A percentile compares a stretch with the other conserved stretches of the same genome.
Evolutionary conservation across 2,113 vertebrate genomes (phyloP).

Genomic region (Amphilophus citrinellus): DNA sequence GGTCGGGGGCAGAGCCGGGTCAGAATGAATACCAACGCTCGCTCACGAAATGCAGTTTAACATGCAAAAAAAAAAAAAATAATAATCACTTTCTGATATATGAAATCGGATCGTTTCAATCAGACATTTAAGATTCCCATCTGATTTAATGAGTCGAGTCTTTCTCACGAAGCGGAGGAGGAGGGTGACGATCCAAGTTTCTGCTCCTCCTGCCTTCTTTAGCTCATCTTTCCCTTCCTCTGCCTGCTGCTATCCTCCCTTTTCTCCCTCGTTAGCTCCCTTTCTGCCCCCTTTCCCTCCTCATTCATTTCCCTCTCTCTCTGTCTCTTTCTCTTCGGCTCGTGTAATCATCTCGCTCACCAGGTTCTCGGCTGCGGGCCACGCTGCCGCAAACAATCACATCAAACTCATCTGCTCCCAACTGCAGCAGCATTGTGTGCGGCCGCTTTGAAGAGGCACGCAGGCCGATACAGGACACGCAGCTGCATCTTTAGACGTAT

Average conservation of each 20-base stretch:
- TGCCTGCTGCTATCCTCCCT: not conserved
- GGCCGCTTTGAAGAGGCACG: conserved; percentile 15
- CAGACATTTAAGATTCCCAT: not conserved
- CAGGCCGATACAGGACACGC: not conserved
- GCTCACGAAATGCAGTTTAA: not conserved
- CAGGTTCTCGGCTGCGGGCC: conserved; percentile 67
- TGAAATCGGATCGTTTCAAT: not conserved
- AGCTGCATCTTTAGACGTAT: not conserved
- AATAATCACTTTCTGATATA: not conserved
- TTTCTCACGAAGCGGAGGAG: not conserved
- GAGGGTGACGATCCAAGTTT: not conserved
- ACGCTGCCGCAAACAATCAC: conserved; percentile 74
- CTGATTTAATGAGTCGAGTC: not conserved
- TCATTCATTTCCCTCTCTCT: conserved; percentile 28
- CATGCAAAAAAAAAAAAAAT: not conserved
- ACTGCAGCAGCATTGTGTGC: conserved; percentile 61
- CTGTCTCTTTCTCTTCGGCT: conserved; percentile 78
- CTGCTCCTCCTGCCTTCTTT: conserved; percentile 37
- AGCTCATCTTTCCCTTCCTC: conserved; percentile 18
- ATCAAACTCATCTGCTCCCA: conserved; percentile 70
- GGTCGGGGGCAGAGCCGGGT: conserved; percentile 38
- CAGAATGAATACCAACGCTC: conserved; percentile 29
- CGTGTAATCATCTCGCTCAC: conserved; percentile 75
- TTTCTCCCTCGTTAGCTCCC: conserved; percentile 37
- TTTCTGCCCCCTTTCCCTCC: conserved; percentile 43